phyloP scores from a whole-genome alignment of 1,140 invertebrate genomes.

The Harpegnathos saltator region DNA sequence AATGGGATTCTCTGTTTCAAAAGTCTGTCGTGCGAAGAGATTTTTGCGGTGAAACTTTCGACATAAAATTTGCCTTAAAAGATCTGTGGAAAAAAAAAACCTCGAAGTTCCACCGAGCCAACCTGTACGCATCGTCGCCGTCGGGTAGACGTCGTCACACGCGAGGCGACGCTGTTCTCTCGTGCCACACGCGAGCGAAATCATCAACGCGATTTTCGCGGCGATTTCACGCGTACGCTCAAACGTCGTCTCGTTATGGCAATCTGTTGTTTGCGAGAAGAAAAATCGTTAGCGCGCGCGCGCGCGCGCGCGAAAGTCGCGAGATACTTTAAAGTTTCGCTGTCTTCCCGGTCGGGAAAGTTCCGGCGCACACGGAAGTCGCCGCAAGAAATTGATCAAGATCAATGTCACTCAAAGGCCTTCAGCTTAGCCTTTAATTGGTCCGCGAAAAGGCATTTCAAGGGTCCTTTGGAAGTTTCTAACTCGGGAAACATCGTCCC shows the following conservation, averaged over 20 bases:
- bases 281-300: slow-evolving; percentile 23
- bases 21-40: background rate
- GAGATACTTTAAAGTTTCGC: slow-evolving; percentile 29
- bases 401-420: slow-evolving; percentile 40
- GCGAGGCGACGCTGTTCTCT: slow-evolving; percentile 5
- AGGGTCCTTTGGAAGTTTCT: background rate
- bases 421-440: slow-evolving; percentile 9
- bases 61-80: background rate
- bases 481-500: too few species aligned
- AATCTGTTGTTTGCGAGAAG: slow-evolving; percentile 33
- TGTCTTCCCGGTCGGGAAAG: slow-evolving; percentile 28
- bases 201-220: slow-evolving; percentile 30
- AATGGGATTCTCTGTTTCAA: slow-evolving; percentile 3
- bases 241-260: slow-evolving; percentile 35
- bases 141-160: background rate
- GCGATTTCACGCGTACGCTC: slow-evolving; percentile 36
- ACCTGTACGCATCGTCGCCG: slow-evolving; percentile 7
- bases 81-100: background rate
- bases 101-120: background rate
- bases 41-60: slow-evolving; percentile 8
- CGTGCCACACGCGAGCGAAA: slow-evolving; percentile 37
- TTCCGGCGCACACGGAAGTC: slow-evolving; percentile 27
- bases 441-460: background rate
- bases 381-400: slow-evolving; percentile 39
- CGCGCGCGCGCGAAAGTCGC: slow-evolving; percentile 18